Evolutionary conservation across 2,797 vertebrate genomes (phyloP), one percentile per base, ranked within the genome.

Genomic region (Scleropages formosus): DNA sequence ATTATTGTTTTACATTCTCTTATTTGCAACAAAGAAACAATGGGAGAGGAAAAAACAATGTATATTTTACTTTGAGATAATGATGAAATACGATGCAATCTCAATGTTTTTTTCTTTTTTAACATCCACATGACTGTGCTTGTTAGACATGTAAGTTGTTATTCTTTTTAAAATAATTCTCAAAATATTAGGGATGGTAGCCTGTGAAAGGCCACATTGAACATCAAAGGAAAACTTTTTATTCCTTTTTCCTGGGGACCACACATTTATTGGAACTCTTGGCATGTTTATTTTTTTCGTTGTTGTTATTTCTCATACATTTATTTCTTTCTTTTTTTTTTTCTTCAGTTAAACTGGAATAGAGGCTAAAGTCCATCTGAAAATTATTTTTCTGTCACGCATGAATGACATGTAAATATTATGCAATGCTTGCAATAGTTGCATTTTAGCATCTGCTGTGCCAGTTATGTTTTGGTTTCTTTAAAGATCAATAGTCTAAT

Each of bases 81-180:
- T 79, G 65, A 76, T 73, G 75, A 73, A 76, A 79, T 76, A 63
- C 64, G 20, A 62, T 73, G 74, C 72, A 79, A 79, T 74, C 12
- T 20, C 58, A 46, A 51, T 51, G 39, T 56, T 73, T 16, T 61
- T 56, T 51, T 47, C 18, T 6, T 31, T 31, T 31, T 39, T 31
- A 39, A 39, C 24, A 26, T 60, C 53, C 24, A 56, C 24, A 56
- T 56, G 8, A 70, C 24, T 56, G 59, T 69, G 22, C 66, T 20
- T 49, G 44, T n/a, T 26, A 69, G 22, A 20, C 62, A 31, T 51
- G 24, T 51, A 47, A 76, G 59, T 76, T 53, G 59, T 63, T 47
- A 4, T 59, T 68, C 18, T 60, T 59, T 49, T 18, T 31, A 26
- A 27, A 53, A 65, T 59, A 58, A 58, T 56, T 53, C 8, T 22